Evolutionary conservation across 2,888 invertebrate genomes (phyloP), one percentile per base, ranked within the genome.

Genomic region (Drosophila differens): DNA sequence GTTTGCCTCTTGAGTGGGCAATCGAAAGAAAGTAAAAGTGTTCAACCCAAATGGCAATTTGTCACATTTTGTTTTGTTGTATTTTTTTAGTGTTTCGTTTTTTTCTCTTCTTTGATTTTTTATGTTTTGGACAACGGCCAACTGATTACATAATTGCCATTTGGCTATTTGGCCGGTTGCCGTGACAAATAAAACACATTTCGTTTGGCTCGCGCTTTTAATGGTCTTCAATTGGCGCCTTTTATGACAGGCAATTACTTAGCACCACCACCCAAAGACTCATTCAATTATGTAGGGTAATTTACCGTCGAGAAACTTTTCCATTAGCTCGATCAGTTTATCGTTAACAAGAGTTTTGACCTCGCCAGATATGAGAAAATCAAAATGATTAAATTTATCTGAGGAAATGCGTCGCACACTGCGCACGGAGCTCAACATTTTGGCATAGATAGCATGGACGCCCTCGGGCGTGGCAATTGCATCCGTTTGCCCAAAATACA

Each of bases 401-500:
- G 91, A 79, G 0, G 73, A 69, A 54, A 92, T 88, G 22, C 88
- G 85, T 63, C 89, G 77, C 1, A 92, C 90, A 16, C 92, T 89
- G 0, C 82, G 70, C 14, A 91, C 84, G 0, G 79, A 64, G 3
- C 51, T 68, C 33, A 91, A 9, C 79, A 92, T 81, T 28, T 64
- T 79, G 14, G 91, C 83, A 63, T 93, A 91, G 3, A 93, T 89
- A 2, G 70, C 69, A 37, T 92, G 92, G 2, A 92, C 91, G 1
- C 91, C 91, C 0, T 70, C 76, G 6, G 91, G 87, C 5, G 91
- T 89, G 67, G 93, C 92, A 49, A 92, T 70, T 3, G 91, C 91
- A 83, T 92, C 93, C 1, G 91, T 91, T 37, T 85, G 84, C 0
- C 91, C 90, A 60, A 91, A 92, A 64, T 92, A 91, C 22, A 92